Evolutionary conservation across 2,888 invertebrate species (phyloP).

Genomic region (Masnerella sp.): DNA sequence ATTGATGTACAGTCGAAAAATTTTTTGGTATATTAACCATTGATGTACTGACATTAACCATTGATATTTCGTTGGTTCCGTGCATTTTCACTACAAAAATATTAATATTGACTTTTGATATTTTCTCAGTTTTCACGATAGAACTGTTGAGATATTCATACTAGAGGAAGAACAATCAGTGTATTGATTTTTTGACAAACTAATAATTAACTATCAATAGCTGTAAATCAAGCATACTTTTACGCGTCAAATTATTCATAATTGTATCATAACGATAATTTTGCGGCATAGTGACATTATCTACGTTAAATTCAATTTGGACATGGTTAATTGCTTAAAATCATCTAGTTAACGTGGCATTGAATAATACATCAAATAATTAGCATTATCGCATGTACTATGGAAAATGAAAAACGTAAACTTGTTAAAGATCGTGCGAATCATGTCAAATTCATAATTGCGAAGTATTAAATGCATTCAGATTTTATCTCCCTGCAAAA

Average conservation of each 20-base stretch:
- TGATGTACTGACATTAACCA: too few relatives aligned
- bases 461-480: slow-evolving; percentile 9
- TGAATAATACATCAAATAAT: slow-evolving; percentile 17
- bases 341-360: slow-evolving; percentile 9
- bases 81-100: too few relatives aligned
- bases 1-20: too few relatives aligned
- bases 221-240: neutral
- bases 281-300: slow-evolving; percentile 6
- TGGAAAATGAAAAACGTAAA: slow-evolving; percentile 1
- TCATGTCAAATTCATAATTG: neutral
- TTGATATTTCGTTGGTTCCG: too few relatives aligned
- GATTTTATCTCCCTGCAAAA: neutral
- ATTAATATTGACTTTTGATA: too few relatives aligned
- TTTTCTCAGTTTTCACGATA: too few relatives aligned
- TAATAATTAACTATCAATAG: neutral
- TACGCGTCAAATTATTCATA: neutral
- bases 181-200: neutral
- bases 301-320: slow-evolving; percentile 4
- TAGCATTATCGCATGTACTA: slow-evolving; percentile 5
- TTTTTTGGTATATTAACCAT: too few relatives aligned
- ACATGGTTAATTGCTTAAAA: slow-evolving; percentile 17
- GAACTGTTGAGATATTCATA: too few relatives aligned
- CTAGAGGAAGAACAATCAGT: too few relatives aligned
- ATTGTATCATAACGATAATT: slow-evolving; percentile 11
- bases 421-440: neutral